Evolutionary conservation across 2,888 invertebrate genomes (phyloP), one percentile per base, ranked within the genome.

Genomic region (Sepiola atlantica): DNA sequence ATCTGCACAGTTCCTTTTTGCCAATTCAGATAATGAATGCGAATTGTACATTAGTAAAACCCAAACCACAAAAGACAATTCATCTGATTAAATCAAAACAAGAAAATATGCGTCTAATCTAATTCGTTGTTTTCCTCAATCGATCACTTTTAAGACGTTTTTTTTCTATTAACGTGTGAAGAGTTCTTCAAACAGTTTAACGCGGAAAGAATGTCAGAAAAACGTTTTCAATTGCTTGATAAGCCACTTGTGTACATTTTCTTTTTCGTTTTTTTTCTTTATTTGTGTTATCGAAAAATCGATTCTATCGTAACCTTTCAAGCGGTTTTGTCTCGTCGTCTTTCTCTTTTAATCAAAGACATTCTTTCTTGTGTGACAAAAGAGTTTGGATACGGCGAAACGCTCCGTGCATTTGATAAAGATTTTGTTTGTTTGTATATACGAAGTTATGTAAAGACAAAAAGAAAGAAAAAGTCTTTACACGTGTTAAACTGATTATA

Each of bases 1-100:
- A 32, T 77, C n/a, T 77, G 28, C 28, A 77, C 77, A 32, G n/a
- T 77, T 45, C 45, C 8, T 45, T 77, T 77, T 77, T 77, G 77
- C 77, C 77, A 77, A 77, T 77, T 77, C 77, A 77, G 77, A 77
- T 77, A 77, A 77, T 77, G 77, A 77, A 77, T 77, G 77, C n/a
- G 32, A n/a, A 77, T 77, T 77, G n/a, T 77, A 77, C 77, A 77
- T 77, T 77, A 77, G 77, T 77, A n/a, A 77, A 77, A 32, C 3
- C n/a, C n/a, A 77, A 77, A 77, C n/a, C n/a, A 45, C 16, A 77
- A 77, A 77, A 21, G 32, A 77, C 32, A 77, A 77, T n/a, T 77
- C n/a, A 45, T 45, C 45, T 32, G n/a, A n/a, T 77, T 16, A 77
- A 77, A 77, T 77, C n/a, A n/a, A 77, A 77, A 77, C 77, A 77